Conservation (phyloP, 2,888 invertebrate genomes). For the Eupithecia pulchellata region DNA sequence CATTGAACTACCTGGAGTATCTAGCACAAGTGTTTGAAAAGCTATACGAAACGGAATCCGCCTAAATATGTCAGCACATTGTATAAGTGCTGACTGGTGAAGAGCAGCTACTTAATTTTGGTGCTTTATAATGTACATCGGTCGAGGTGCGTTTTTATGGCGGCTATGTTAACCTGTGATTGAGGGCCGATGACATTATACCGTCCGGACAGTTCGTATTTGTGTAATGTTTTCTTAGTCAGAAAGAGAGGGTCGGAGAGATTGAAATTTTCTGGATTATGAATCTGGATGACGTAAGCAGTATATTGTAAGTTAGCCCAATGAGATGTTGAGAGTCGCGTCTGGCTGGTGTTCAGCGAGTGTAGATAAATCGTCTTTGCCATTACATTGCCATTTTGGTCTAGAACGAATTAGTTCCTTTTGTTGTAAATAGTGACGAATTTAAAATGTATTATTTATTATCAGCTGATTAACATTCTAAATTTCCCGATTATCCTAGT, state of each 20-base stretch:
- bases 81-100: slow-evolving; percentile 49
- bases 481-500: slow-evolving; percentile 83
- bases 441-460: slow-evolving; percentile 80
- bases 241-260: background rate
- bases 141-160: slow-evolving; percentile 9
- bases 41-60: slow-evolving; percentile 58
- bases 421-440: slow-evolving; percentile 82
- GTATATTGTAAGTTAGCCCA: slow-evolving; percentile 53
- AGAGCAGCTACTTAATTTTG: slow-evolving; percentile 52
- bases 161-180: slow-evolving; percentile 35
- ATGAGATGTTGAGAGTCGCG: slow-evolving; percentile 60
- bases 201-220: slow-evolving; percentile 11
- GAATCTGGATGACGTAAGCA: slow-evolving; percentile 32
- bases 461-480: slow-evolving; percentile 69
- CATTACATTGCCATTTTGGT: slow-evolving; percentile 85
- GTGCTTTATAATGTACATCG: slow-evolving; percentile 43
- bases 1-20: slow-evolving; percentile 74
- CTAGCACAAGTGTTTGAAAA: slow-evolving; percentile 69
- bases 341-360: slow-evolving; percentile 71
- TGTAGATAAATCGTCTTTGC: slow-evolving; percentile 76
- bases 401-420: slow-evolving; percentile 83
- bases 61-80: slow-evolving; percentile 51
- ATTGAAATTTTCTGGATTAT: slow-evolving; percentile 7
- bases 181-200: slow-evolving; percentile 21
- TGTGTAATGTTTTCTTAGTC: slow-evolving; percentile 4